Base-by-base conservation (phyloP, 30 jellyfish, hydroid and myxozoan genomes). In the Turritopsis rubra region DNA sequence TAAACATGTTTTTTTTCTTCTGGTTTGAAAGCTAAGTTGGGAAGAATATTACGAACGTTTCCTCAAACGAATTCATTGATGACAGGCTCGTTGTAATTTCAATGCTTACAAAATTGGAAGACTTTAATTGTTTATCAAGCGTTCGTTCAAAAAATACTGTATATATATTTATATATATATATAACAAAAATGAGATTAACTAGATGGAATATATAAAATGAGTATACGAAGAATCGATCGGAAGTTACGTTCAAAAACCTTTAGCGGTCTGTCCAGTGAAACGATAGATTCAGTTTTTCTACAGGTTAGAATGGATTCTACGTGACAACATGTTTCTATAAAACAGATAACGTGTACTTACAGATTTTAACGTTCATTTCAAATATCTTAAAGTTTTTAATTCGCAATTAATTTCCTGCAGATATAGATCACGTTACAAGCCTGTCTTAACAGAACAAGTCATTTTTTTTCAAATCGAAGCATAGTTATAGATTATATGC, bases 191-290 rank as follows among this genome's bases (percentile, higher is more conserved):
- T 41, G 60, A 13, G 60, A 41, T 41, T 41, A 41, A 41, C 5
- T 41, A 13, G 13, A 41, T 41, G 60, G 60, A 41, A 41, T 13
- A 41, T 41, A 41, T 41, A 41, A 41, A 41, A 41, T 41, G 60
- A 41, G 60, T 41, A 3, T 41, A 3, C 5, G 30, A 68, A 23
- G 77, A n/a, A n/a, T 68, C 77, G 77, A 68, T 22, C 28, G 77
- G 19, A 68, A 27, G 19, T 68, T 68, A 8, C 77, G 77, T 22
- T 23, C 77, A 23, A 68, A 68, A 68, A 68, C 77, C 16, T 68
- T 68, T 27, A 68, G 77, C 19, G 77, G 77, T 27, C 9, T 68
- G 19, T 27, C 77, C 8, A 68, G 22, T 68, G 77, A 68, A 68
- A 27, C 77, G 19, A 7, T 68, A 27, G 17, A 68, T n/a, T 27